A percentile compares a stretch with the other conserved stretches of the same genome.
These are phyloP conservation scores for Melanaphis sacchari DNA, from an alignment of 1,140 invertebrate species.

Conservation along the genomic window DNA sequence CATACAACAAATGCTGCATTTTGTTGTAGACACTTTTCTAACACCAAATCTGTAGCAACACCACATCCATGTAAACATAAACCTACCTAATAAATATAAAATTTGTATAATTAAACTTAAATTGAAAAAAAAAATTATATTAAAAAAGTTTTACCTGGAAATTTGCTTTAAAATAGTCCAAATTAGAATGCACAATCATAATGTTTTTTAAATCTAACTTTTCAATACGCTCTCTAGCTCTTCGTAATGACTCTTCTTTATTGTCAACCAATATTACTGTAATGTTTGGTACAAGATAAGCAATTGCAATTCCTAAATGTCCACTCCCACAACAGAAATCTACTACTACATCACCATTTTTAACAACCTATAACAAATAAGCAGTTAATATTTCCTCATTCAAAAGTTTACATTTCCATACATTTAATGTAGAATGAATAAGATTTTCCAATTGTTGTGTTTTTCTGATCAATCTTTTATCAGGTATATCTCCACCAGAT, in stretches of 20 bases:
- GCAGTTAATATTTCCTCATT: neutral
- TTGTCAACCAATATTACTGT: slow-evolving; percentile 87
- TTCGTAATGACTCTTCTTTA: slow-evolving; percentile 83
- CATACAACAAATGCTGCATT: slow-evolving; percentile 87
- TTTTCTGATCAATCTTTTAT: slow-evolving; percentile 77
- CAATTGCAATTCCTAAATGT: slow-evolving; percentile 88
- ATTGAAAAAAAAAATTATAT: neutral
- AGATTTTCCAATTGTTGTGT: slow-evolving; percentile 89
- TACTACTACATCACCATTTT: slow-evolving; percentile 72
- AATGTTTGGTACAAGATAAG: slow-evolving; percentile 78
- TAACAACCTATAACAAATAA: slow-evolving; percentile 59
- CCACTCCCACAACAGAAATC: slow-evolving; percentile 96
- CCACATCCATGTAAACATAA: slow-evolving; percentile 92
- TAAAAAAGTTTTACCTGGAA: slow-evolving; percentile 64
- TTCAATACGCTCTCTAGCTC: slow-evolving; percentile 76
- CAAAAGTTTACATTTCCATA: slow-evolving; percentile 21
- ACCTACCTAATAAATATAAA: slow-evolving; percentile 70
- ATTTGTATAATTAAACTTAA: neutral
- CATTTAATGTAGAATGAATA: slow-evolving; percentile 76
- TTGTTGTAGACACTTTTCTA: slow-evolving; percentile 80
- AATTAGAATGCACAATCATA: slow-evolving; percentile 83
- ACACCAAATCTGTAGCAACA: slow-evolving; percentile 90
- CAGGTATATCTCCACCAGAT: slow-evolving; percentile 78
- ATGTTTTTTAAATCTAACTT: slow-evolving; percentile 79
- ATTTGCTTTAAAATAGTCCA: slow-evolving; percentile 80